Conservation (phyloP, 1,140 invertebrate species). For the Bombus consobrinus region DNA sequence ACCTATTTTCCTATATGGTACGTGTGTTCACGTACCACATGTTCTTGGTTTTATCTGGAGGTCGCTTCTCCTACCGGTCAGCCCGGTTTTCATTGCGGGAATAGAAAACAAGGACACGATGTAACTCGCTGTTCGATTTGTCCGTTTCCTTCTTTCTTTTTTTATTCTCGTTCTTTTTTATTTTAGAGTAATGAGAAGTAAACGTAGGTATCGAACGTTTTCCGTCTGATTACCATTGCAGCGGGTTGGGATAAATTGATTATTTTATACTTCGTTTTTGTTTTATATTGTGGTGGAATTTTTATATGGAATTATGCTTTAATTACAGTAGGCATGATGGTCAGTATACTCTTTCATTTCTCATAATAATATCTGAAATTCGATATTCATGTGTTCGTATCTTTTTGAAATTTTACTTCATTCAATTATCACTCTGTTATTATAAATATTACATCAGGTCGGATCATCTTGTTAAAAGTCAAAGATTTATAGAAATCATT, state of each 20-base stretch:
- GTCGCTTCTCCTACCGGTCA: conserved; percentile 34
- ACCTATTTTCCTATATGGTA: conserved; percentile 1
- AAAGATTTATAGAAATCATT: neutral
- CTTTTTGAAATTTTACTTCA: neutral
- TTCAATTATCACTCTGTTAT: neutral
- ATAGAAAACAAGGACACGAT: neutral
- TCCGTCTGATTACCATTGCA: too few species aligned
- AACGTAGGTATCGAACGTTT: neutral
- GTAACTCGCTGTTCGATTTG: neutral
- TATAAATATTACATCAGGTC: too few species aligned
- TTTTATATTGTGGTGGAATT: neutral
- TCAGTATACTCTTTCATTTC: neutral
- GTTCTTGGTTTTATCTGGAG: conserved; percentile 21
- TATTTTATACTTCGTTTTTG: neutral
- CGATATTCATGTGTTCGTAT: too few species aligned
- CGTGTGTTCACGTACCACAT: neutral
- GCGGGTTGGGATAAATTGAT: neutral
- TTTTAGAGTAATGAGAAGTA: neutral
- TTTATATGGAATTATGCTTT: neutral
- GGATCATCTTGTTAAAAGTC: neutral
- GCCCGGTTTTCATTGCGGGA: neutral
- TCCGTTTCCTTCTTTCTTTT: neutral
- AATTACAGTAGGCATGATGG: neutral
- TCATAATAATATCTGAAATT: neutral
- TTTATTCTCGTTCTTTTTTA: too few species aligned